Base-by-base conservation (phyloP, 2,888 invertebrate species). In the Ypsolopha scabrella region DNA sequence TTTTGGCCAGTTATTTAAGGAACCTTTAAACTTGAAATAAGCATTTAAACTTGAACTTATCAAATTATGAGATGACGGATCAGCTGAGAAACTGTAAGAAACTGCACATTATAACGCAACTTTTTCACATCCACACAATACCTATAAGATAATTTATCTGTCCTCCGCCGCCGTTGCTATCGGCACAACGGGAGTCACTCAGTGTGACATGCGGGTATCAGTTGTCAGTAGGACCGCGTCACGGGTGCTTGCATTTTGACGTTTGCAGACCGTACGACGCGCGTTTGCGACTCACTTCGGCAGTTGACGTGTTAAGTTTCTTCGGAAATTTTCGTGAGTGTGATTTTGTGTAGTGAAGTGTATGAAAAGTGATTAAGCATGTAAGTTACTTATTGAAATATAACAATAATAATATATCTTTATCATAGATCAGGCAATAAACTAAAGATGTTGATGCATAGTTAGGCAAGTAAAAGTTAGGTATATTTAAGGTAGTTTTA, bases 171-270 rank as follows among this genome's bases (percentile, higher is more conserved):
- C 50, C 13, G 34, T 50, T 34, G 39, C 41, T 10, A 39, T 35
- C 41, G 41, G 41, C 34, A 24, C 39, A 33, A 50, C 50, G 11
- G 52, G 43, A 34, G 52, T 43, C 53, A 38, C 62, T 55, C 58
- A 59, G 57, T 59, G 57, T 59, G 62, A 62, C 59, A 56, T 55
- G 55, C 57, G 60, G 64, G 63, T 70, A 64, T 68, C 78, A 80
- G 80, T 80, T 64, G 71, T 66, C 71, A 66, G 62, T 71, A 64
- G 71, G 79, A 75, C 58, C 60, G 59, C 68, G 67, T 53, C 62
- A 65, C 63, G 71, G 60, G 67, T 61, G 63, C 52, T 53, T 55
- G 24, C 24, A 24, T 24, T 24, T 24, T 24, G 24, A 24, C 24
- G 24, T 24, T 24, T 24, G 2, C 2, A 24, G n/a, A n/a, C n/a